A percentile compares a stretch with the other conserved stretches of the same genome.
These are phyloP conservation scores for Callosobruchus maculatus DNA, from an alignment of 2,888 invertebrate species.

Conservation along the genomic window DNA sequence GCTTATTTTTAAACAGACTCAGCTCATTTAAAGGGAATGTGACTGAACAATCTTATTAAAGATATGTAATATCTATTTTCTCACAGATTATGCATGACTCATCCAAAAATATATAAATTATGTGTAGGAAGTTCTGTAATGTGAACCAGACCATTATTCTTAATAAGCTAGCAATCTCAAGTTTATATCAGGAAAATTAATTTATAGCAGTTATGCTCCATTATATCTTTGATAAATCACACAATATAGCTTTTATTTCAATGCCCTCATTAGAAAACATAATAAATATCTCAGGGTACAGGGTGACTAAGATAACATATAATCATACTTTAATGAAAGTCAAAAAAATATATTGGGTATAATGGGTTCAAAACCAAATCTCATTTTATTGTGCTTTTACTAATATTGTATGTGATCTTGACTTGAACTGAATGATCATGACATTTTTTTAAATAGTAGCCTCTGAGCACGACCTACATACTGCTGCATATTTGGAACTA, in stretches of 20 bases:
- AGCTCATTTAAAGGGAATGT: neutral
- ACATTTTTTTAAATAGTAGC: too few species aligned
- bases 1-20: neutral
- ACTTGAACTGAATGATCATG: too few species aligned
- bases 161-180: neutral
- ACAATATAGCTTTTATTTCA: neutral
- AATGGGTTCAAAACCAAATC: too few species aligned
- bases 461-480: too few species aligned
- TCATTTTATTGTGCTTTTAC: too few species aligned
- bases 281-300: too few species aligned
- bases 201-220: neutral
- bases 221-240: neutral
- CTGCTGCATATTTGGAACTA: too few species aligned
- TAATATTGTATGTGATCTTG: too few species aligned
- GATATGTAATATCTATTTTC: neutral
- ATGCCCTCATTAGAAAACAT: neutral
- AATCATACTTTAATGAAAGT: too few species aligned
- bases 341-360: too few species aligned
- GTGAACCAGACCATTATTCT: neutral
- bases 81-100: neutral
- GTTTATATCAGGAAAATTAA: neutral
- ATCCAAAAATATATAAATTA: neutral
- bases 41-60: neutral
- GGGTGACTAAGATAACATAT: too few species aligned
- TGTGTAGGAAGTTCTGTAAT: neutral